These are phyloP conservation scores for Eulemur coronatus DNA, from an alignment of 2,797 vertebrate genomes.

Conservation along the genomic window DNA sequence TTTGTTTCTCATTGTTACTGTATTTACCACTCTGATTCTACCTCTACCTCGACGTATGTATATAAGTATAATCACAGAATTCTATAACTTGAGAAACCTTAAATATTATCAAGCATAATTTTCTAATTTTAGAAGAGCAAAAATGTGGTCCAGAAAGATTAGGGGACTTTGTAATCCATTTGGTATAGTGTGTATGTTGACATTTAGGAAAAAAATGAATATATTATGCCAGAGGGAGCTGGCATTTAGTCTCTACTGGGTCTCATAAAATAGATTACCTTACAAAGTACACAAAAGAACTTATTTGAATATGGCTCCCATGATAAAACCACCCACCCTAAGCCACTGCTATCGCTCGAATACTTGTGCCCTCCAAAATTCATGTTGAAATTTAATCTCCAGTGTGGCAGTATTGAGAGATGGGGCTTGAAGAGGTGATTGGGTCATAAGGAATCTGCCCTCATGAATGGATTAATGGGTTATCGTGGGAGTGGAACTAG, in stretches of 20 bases:
- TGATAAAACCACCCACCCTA: neutral
- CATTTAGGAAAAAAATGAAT: neutral
- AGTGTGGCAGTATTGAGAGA: neutral
- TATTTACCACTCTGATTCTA: neutral
- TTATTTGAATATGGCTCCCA: neutral
- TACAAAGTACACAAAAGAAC: neutral
- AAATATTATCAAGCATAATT: neutral
- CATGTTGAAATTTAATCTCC: neutral
- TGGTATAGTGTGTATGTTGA: neutral
- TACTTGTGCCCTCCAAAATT: neutral
- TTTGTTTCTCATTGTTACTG: neutral
- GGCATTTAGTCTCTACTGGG: neutral
- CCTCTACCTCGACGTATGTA: neutral
- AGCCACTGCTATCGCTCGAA: neutral
- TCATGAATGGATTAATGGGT: neutral
- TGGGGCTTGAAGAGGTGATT: neutral
- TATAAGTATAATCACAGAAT: neutral
- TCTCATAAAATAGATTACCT: neutral
- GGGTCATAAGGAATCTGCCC: neutral
- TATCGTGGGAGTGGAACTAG: neutral
- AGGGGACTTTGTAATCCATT: neutral
- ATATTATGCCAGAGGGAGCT: neutral
- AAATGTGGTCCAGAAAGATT: neutral
- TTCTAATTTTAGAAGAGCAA: neutral
- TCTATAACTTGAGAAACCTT: neutral